Evolutionary conservation across 2,113 vertebrate genomes (phyloP).

Genomic region (Gadus macrocephalus): DNA sequence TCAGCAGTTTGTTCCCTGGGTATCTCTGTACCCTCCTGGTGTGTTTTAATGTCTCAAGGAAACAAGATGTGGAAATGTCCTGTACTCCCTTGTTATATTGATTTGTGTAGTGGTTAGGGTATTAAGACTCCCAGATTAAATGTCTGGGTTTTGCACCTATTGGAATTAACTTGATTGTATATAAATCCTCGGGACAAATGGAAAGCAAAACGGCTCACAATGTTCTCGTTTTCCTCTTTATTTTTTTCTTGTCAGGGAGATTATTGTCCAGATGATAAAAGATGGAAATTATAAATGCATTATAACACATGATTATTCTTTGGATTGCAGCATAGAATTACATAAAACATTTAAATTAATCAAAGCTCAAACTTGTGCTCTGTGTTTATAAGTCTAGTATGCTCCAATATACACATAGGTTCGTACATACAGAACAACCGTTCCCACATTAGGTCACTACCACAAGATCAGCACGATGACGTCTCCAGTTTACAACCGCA

Average conservation of each 20-base stretch:
- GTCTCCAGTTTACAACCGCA: background rate
- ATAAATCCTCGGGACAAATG: background rate
- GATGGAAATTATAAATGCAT: conserved; percentile 62
- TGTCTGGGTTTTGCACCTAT: too few species aligned
- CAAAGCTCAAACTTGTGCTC: conserved; percentile 71
- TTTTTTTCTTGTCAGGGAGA: conserved; percentile 51
- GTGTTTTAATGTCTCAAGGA: too few species aligned
- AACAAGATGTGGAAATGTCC: too few species aligned
- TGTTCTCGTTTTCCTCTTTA: conserved; percentile 34
- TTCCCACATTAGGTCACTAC: background rate
- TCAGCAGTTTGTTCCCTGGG: too few species aligned
- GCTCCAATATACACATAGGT: conserved; percentile 38
- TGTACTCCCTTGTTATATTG: too few species aligned
- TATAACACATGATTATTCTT: conserved; percentile 78
- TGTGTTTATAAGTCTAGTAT: conserved; percentile 60
- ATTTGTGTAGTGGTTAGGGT: too few species aligned
- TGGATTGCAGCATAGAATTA: conserved; percentile 78
- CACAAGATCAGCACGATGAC: background rate
- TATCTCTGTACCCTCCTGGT: too few species aligned
- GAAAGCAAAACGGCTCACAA: conserved; percentile 28
- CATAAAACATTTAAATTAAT: conserved; percentile 70
- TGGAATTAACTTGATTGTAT: too few species aligned
- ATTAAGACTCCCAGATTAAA: too few species aligned
- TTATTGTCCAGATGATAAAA: conserved; percentile 66
- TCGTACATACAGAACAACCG: conserved; percentile 15